These are phyloP conservation scores for Mystacides longicornis DNA, from an alignment of 2,888 invertebrate genomes.

Conservation along the genomic window DNA sequence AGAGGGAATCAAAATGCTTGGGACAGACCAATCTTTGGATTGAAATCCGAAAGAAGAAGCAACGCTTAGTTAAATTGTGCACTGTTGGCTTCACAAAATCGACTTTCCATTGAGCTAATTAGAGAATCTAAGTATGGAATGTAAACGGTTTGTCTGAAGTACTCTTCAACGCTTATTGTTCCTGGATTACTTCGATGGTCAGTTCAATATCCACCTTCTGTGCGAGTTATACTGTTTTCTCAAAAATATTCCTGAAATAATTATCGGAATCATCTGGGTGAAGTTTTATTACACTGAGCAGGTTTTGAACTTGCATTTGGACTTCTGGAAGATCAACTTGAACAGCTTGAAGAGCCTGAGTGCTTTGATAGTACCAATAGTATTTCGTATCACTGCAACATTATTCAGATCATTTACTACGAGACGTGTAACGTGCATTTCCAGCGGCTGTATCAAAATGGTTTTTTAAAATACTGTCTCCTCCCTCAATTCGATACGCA, in stretches of 20 bases:
- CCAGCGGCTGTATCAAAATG: constrained; percentile 7
- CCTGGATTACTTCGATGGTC: constrained; percentile 6
- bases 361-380: constrained; percentile 5
- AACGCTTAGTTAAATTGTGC: constrained; percentile 4
- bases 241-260: constrained; percentile 10
- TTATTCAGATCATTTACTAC: constrained; percentile 6
- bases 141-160: constrained; percentile 5
- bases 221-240: constrained; percentile 10
- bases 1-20: no score
- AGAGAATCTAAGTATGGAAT: constrained; percentile 5
- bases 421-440: neutral
- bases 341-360: constrained; percentile 12
- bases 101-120: constrained; percentile 6
- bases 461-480: constrained; percentile 5
- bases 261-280: constrained; percentile 11
- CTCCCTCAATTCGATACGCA: constrained; percentile 6
- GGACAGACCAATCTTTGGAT: no score
- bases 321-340: constrained; percentile 11
- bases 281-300: constrained; percentile 9
- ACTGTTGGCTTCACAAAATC: constrained; percentile 1
- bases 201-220: constrained; percentile 8
- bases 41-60: neutral
- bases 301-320: constrained; percentile 9
- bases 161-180: constrained; percentile 6
- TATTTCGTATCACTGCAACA: constrained; percentile 5